Evolutionary conservation across 2,888 invertebrate genomes (phyloP), one percentile per base, ranked within the genome.

Genomic region (Reticulitermes lucifugus): DNA sequence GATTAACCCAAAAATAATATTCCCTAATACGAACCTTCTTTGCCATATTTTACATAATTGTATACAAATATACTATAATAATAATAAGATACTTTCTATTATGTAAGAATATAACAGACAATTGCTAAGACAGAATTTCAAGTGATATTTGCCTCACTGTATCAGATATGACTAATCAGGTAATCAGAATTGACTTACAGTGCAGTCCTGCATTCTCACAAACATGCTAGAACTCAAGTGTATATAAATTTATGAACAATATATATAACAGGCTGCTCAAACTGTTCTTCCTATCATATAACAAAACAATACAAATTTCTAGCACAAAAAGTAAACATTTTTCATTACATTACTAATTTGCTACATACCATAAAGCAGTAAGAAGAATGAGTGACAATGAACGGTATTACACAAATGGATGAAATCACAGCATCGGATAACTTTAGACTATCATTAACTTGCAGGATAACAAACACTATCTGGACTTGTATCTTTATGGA

Each of bases 321-420:
- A 65, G 10, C 18, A 14, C 65, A 65, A 65, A 12, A 65, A 65
- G 65, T 65, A 65, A n/a, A n/a, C 65, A 25, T 25, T 65, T 25
- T n/a, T 1, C 25, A 65, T 25, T 65, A 65, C 65, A 65, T 65
- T n/a, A 65, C 65, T 65, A 65, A 73, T 73, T 41, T 73, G 21
- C 73, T 73, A 73, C 21, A 73, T 73, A 73, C 71, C 73, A 73
- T n/a, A 73, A 71, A 73, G 73, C 73, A 41, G 41, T 65, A 65
- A 65, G 65, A 60, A n/a, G n/a, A 25, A 65, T n/a, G 5, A 25
- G 65, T 65, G n/a, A 25, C 5, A 29, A 29, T 73, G 41, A 21
- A 41, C 1, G 73, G 41, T 73, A 73, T 14, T 73, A 73, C 14
- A 73, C 14, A 73, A 73, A 73, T 73, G 18, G 7, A 73, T 73